Percentiles rank a stretch among this genome's conserved stretches.
Evolutionary conservation across 2,888 invertebrate species (phyloP).

Genomic region (Agriopis leucophaearia): DNA sequence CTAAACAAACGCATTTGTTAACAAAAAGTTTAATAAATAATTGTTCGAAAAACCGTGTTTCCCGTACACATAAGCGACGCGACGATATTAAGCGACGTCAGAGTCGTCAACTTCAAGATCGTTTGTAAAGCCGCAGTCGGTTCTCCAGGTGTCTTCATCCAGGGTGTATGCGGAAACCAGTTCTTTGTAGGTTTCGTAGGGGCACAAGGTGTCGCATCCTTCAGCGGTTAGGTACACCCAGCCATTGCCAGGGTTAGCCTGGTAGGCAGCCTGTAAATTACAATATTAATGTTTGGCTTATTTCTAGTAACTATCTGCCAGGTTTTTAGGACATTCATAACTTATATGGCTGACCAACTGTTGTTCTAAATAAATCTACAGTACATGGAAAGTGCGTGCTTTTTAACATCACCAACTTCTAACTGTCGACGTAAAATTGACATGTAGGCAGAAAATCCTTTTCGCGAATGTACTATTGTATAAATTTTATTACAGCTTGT

Average conservation of each 20-base stretch:
- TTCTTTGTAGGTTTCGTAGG: conserved; percentile 50
- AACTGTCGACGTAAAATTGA: too few species aligned
- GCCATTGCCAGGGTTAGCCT: conserved; percentile 48
- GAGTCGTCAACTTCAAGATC: conserved; percentile 52
- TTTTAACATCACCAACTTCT: too few species aligned
- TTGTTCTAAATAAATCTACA: too few species aligned
- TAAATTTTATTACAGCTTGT: too few species aligned
- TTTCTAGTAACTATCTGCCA: too few species aligned
- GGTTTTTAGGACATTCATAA: too few species aligned
- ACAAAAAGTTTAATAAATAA: neutral
- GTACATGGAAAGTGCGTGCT: too few species aligned
- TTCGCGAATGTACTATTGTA: neutral
- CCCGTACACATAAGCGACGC: neutral
- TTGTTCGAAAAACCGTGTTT: neutral
- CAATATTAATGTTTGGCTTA: neutral
- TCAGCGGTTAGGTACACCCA: conserved; percentile 50
- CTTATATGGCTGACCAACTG: too few species aligned
- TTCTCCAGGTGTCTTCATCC: conserved; percentile 55
- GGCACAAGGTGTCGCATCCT: conserved; percentile 55
- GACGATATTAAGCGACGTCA: conserved; percentile 41
- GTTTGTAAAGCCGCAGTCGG: conserved; percentile 50
- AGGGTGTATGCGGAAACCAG: conserved; percentile 49
- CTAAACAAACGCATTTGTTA: neutral
- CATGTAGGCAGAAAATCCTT: neutral
- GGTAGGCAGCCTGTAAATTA: conserved; percentile 56